Evolutionary conservation across 2,797 vertebrate genomes (phyloP).

Genomic region (Threskiornis aethiopicus): DNA sequence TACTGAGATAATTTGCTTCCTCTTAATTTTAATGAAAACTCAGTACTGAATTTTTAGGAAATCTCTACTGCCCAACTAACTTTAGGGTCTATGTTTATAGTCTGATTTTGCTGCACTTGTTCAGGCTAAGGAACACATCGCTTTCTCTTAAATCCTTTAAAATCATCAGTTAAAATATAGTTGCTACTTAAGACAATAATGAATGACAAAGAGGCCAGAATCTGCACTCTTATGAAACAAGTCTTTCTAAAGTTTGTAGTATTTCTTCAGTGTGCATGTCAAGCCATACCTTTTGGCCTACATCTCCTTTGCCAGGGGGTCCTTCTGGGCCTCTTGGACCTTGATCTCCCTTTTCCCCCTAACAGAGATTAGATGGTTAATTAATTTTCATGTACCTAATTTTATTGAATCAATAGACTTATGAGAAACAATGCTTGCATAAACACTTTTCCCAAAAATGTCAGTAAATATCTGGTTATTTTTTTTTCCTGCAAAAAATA

Average conservation of each 20-base stretch:
- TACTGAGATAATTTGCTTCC: neutral
- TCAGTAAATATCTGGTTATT: neutral
- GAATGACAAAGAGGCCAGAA: neutral
- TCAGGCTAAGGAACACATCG: neutral
- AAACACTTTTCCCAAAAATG: neutral
- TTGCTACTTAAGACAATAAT: neutral
- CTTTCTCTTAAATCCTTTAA: neutral
- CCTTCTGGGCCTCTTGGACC: slow-evolving; percentile 82
- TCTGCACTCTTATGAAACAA: neutral
- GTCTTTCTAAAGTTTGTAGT: neutral
- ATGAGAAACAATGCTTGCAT: neutral
- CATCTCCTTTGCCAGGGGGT: slow-evolving; percentile 76
- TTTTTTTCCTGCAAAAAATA: neutral
- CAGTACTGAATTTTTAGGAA: neutral
- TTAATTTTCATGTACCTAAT: neutral
- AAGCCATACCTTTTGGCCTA: slow-evolving; percentile 80
- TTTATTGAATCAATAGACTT: neutral
- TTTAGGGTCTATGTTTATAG: neutral
- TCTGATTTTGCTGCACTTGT: neutral
- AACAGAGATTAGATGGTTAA: neutral
- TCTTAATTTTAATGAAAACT: neutral
- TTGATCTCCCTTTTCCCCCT: slow-evolving; percentile 83
- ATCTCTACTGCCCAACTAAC: neutral
- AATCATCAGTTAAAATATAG: neutral
- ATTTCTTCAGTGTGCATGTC: neutral